Percentiles rank a stretch among this genome's conserved stretches.
Conservation (phyloP, 2,888 invertebrate genomes). For the Campoplex capitator region DNA sequence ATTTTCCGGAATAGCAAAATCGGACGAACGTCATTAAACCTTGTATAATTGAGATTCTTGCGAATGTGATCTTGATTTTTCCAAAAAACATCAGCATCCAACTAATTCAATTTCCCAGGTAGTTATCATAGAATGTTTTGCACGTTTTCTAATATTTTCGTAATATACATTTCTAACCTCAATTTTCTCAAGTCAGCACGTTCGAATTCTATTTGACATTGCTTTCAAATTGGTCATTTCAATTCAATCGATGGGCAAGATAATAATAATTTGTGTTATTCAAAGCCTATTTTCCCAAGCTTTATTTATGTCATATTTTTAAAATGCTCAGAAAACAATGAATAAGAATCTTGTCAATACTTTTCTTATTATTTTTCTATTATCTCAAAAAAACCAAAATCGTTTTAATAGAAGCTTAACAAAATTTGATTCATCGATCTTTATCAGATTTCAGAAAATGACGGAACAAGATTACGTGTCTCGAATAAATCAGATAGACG, state of each 20-base stretch:
- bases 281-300: neutral
- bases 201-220: neutral
- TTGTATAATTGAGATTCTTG: neutral
- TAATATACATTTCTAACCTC: constrained; percentile 38
- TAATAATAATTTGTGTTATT: neutral
- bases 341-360: too few relatives aligned
- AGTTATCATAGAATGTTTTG: neutral
- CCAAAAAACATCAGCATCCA: neutral
- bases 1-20: neutral
- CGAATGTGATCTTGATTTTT: neutral
- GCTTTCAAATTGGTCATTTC: neutral
- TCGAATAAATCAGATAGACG: constrained; percentile 88
- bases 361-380: too few relatives aligned
- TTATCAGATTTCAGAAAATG: constrained; percentile 68
- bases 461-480: constrained; percentile 78
- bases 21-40: neutral
- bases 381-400: neutral
- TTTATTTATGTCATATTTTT: too few relatives aligned
- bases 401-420: neutral
- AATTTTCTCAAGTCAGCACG: neutral
- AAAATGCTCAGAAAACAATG: too few relatives aligned
- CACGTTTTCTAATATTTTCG: neutral
- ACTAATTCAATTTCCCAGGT: neutral
- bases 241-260: neutral
- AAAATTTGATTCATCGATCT: neutral